phyloP scores from a whole-genome alignment of 1,140 invertebrate genomes.

The Diabrotica undecimpunctata region DNA sequence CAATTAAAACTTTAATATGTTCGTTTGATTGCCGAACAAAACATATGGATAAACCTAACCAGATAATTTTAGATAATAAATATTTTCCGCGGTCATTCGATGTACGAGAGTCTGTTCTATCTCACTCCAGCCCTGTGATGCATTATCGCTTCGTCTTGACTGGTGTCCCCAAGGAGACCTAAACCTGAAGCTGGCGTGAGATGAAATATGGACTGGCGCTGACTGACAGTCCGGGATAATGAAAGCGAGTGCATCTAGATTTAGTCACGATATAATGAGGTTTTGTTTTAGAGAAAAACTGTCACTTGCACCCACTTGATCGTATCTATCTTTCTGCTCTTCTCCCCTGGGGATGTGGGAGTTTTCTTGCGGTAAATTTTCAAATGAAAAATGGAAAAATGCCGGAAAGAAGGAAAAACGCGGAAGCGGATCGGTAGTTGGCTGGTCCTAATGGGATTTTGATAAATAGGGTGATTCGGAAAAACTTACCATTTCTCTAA shows the following conservation, averaged over 20 bases:
- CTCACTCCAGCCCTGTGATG: constrained; percentile 4
- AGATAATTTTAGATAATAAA: too few relatives aligned
- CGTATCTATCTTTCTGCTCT: neutral
- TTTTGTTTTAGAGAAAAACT: constrained; percentile 18
- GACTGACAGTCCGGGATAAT: constrained; percentile 15
- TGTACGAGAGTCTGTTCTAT: neutral
- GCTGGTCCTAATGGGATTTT: constrained; percentile 5
- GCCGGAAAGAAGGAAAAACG: neutral
- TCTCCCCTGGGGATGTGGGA: neutral
- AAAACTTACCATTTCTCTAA: neutral
- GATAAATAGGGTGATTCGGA: neutral
- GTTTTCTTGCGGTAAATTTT: neutral
- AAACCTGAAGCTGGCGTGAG: constrained; percentile 15
- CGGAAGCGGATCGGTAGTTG: neutral
- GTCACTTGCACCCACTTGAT: constrained; percentile 11
- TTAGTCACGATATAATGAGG: constrained; percentile 14
- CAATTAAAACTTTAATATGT: too few relatives aligned
- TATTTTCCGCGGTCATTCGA: too few relatives aligned
- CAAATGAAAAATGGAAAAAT: constrained; percentile 1
- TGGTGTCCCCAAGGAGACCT: constrained; percentile 9
- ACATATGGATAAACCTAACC: too few relatives aligned
- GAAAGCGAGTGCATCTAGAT: constrained; percentile 15
- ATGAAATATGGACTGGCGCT: constrained; percentile 20
- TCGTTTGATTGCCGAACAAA: too few relatives aligned
- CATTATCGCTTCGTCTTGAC: neutral